Conservation (phyloP, 1,140 invertebrate species). For the Heterodera schachtii region DNA sequence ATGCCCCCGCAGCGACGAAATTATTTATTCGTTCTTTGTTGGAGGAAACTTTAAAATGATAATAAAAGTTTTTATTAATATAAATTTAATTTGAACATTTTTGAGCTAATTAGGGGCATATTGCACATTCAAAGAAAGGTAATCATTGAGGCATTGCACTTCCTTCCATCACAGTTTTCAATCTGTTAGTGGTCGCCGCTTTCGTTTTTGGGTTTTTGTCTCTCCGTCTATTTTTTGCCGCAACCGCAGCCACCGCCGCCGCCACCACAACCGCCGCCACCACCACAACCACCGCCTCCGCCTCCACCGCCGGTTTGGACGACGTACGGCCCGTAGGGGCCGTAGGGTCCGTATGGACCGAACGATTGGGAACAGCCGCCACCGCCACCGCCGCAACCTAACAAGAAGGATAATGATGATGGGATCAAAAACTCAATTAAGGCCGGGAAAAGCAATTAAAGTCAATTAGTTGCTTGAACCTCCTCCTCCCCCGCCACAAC, state of each 20-base stretch:
- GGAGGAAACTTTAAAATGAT: background rate
- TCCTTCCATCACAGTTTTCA: background rate
- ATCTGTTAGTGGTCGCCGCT: background rate
- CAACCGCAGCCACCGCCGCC: constrained; percentile 4
- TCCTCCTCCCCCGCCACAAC: background rate
- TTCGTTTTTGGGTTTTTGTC: too few species aligned
- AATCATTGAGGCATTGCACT: too few species aligned
- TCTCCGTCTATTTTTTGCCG: constrained; percentile 3
- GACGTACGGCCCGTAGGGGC: constrained; percentile 3
- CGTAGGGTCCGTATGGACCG: constrained; percentile 12
- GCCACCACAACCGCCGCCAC: background rate
- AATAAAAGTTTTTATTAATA: background rate
- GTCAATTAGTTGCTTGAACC: too few species aligned
- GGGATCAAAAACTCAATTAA: too few species aligned
- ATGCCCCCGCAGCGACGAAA: background rate
- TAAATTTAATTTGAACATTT: background rate
- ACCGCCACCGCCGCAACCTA: background rate
- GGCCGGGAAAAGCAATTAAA: too few species aligned
- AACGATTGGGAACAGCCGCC: background rate
- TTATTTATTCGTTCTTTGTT: background rate
- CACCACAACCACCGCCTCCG: background rate
- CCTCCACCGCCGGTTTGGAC: background rate
- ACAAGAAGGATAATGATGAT: too few species aligned
- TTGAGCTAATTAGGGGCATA: background rate
- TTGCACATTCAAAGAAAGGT: background rate